Evolutionary conservation across 2,113 vertebrate species (phyloP).

Genomic region (Martes martes): DNA sequence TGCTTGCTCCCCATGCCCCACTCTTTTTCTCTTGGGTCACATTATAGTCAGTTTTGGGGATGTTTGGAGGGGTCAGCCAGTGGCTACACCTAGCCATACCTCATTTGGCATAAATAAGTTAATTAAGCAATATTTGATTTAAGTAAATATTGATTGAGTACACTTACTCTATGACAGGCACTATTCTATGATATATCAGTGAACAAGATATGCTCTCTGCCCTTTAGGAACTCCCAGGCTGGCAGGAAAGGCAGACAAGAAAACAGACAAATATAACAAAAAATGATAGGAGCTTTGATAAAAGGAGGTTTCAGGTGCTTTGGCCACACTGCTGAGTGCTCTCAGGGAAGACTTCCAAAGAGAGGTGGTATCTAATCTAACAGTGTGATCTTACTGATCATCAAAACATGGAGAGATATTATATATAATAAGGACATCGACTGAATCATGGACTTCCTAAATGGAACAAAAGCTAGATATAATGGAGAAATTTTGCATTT

Average conservation of each 20-base stretch:
- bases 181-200: neutral
- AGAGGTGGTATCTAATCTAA: neutral
- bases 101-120: slow-evolving; percentile 18
- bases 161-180: neutral
- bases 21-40: neutral
- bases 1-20: neutral
- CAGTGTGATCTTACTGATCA: neutral
- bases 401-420: neutral
- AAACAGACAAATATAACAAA: neutral
- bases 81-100: neutral
- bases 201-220: neutral
- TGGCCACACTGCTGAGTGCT: neutral
- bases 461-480: neutral
- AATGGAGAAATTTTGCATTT: neutral
- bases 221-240: neutral
- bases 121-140: slow-evolving; percentile 48
- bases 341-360: neutral
- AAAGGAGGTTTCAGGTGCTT: neutral
- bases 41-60: neutral
- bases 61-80: neutral
- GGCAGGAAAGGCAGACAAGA: neutral
- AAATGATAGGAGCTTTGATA: neutral
- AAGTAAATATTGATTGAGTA: slow-evolving; percentile 47
- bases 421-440: neutral
- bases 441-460: neutral